phyloP scores from a whole-genome alignment of 2,888 invertebrate genomes.

The Theretra japonica region DNA sequence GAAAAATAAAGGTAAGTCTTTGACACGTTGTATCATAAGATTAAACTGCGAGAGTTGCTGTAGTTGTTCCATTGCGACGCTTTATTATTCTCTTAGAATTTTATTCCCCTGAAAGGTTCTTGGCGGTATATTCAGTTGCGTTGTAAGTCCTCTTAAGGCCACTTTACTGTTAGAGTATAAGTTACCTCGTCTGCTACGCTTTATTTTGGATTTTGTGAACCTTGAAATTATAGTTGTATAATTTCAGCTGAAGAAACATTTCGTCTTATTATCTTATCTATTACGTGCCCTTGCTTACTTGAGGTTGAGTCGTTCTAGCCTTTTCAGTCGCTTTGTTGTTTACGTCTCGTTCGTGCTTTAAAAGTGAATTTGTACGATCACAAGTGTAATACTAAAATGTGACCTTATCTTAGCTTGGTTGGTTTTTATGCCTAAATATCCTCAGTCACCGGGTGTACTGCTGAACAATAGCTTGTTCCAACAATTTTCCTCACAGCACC shows the following conservation, averaged over 20 bases:
- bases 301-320: not conserved
- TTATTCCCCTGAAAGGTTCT: slow-evolving; percentile 49
- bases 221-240: slow-evolving; percentile 59
- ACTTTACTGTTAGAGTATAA: slow-evolving; percentile 54
- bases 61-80: slow-evolving; percentile 5
- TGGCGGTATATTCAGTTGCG: slow-evolving; percentile 51
- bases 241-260: slow-evolving; percentile 44
- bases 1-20: slow-evolving; percentile 19
- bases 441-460: no score
- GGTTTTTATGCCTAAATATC: no score
- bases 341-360: not conserved
- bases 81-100: slow-evolving; percentile 45
- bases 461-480: no score
- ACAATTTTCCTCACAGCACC: no score
- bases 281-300: slow-evolving; percentile 14
- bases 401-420: no score
- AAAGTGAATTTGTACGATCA: not conserved
- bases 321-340: not conserved
- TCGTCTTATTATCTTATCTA: slow-evolving; percentile 19
- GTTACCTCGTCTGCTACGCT: slow-evolving; percentile 47
- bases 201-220: slow-evolving; percentile 58
- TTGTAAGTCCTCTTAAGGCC: slow-evolving; percentile 59
- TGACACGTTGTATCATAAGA: not conserved
- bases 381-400: no score
- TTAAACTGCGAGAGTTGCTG: not conserved